Base-by-base conservation (phyloP, 2,797 vertebrate species). In the Channallabes apus region DNA sequence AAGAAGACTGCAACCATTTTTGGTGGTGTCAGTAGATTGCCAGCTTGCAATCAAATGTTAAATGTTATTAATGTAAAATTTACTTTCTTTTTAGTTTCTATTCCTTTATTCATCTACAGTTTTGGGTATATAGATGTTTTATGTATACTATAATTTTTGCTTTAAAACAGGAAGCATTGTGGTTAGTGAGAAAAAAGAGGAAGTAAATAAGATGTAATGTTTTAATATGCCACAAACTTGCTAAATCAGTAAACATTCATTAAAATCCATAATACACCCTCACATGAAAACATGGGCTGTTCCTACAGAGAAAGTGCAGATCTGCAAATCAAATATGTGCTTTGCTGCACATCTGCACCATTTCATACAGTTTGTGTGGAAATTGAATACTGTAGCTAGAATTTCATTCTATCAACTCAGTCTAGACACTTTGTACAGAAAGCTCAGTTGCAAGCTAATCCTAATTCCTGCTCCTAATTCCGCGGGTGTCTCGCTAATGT, bases 161-260 rank as follows among this genome's bases (percentile, higher is more conserved):
- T 54, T 75, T 29, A 56, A 32, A 76, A 76, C 46, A 32, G 73
- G 73, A 76, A 76, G 27, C 24, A 54, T 58, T 76, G 14, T 27
- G 15, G 73, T 58, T 8, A 8, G 17, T 58, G 17, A 58, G 17
- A 2, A 3, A 76, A 73, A 27, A 54, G 15, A 54, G 2, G 1
- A 54, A 58, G 51, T 58, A 27, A 58, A 76, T 51, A n/a, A 46
- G 41, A 73, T 51, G 14, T 11, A 38, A 46, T 72, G 24, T 54
- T 75, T 58, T 56, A 76, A 76, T 76, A 58, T 22, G 27, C 2
- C 0, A 29, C n/a, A n/a, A 73, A 51, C 0, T 51, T 73, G 38
- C 12, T 51, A 5, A 73, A 46, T 27, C 41, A 7, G 24, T 73
- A 27, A 73, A 51, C 24, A 24, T 71, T 12, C 2, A 72, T 73